Evolutionary conservation across 2,888 invertebrate species (phyloP), one percentile per base, ranked within the genome.

Genomic region (Pyrrhia umbra): DNA sequence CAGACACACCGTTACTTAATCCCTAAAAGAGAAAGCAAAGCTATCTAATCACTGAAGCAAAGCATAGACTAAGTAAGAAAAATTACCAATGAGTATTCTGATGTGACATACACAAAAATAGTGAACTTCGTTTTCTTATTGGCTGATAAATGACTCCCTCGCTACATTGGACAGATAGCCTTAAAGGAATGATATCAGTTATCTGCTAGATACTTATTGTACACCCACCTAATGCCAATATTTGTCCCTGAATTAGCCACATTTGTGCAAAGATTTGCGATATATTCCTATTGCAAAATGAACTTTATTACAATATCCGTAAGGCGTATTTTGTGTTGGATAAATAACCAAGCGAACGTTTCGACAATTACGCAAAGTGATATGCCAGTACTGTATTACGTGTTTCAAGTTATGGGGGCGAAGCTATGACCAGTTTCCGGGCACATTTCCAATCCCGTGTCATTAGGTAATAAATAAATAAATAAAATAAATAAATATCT

Each of bases 321-420:
- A 34, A 34, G 34, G 5, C n/a, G 1, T 2, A 34, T 34, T 13
- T n/a, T 34, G 34, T n/a, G 6, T 34, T 34, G 34, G n/a, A 5
- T n/a, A n/a, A 13, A 34, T n/a, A 34, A 9, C n/a, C 5, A 23
- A 5, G 13, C n/a, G 13, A 34, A 34, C 34, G 5, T 34, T 34
- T 34, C 13, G 34, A n/a, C 34, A 34, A 34, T 5, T 34, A 34
- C 1, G 34, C 34, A 13, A 34, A n/a, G 13, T 34, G 34, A n/a
- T 1, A 4, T 34, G n/a, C 34, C 34, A 34, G 13, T n/a, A n/a
- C n/a, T n/a, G 34, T 34, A 20, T 27, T 9, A 20, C 10, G 23
- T 20, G 16, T 42, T 46, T 27, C 8, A 68, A 69, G 37, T 69
- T 23, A 49, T 34, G 20, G 23, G 43, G 34, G 23, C 30, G 23